These are phyloP conservation scores for Enteromius unitaeniatus DNA, from an alignment of 2,797 vertebrate genomes.

Conservation along the genomic window DNA sequence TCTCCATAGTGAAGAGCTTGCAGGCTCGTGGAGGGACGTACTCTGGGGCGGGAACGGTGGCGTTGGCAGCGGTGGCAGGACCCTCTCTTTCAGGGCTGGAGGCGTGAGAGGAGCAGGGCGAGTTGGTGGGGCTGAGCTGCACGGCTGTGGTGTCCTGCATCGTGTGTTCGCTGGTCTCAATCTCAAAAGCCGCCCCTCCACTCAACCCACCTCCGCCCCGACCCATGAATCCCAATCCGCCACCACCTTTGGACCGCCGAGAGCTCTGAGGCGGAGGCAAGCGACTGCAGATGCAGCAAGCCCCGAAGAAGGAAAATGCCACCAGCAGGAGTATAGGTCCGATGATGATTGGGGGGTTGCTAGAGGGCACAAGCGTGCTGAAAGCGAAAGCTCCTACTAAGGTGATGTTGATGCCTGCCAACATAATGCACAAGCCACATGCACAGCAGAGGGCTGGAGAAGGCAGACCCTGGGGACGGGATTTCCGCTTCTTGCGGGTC, in stretches of 20 bases:
- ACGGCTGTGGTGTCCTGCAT: slow-evolving; percentile 93
- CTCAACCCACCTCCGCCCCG: slow-evolving; percentile 47
- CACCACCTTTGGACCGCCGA: slow-evolving; percentile 65
- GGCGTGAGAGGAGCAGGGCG: slow-evolving; percentile 82
- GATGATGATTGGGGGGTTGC: slow-evolving; percentile 89
- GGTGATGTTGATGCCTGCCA: slow-evolving; percentile 98
- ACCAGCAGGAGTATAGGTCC: slow-evolving; percentile 87
- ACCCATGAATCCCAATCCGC: slow-evolving; percentile 67
- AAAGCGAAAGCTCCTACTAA: slow-evolving; percentile 93
- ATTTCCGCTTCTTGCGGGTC: slow-evolving; percentile 65
- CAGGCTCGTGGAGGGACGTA: slow-evolving; percentile 66
- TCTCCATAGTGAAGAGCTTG: slow-evolving; percentile 78
- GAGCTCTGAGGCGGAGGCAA: slow-evolving; percentile 76
- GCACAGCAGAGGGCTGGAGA: slow-evolving; percentile 95
- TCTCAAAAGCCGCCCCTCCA: slow-evolving; percentile 86
- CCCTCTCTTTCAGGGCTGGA: slow-evolving; percentile 76
- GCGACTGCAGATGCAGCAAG: slow-evolving; percentile 91
- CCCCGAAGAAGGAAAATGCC: slow-evolving; percentile 88
- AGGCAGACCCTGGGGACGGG: slow-evolving; percentile 85
- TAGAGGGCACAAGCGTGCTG: slow-evolving; percentile 84
- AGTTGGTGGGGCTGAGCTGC: slow-evolving; percentile 91
- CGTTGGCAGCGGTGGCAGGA: slow-evolving; percentile 75
- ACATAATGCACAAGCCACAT: slow-evolving; percentile 95
- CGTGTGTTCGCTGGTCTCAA: slow-evolving; percentile 93
- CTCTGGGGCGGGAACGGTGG: slow-evolving; percentile 69